Evolutionary conservation across 2,797 vertebrate genomes (phyloP), one percentile per base, ranked within the genome.

Genomic region (Cuniculus paca): DNA sequence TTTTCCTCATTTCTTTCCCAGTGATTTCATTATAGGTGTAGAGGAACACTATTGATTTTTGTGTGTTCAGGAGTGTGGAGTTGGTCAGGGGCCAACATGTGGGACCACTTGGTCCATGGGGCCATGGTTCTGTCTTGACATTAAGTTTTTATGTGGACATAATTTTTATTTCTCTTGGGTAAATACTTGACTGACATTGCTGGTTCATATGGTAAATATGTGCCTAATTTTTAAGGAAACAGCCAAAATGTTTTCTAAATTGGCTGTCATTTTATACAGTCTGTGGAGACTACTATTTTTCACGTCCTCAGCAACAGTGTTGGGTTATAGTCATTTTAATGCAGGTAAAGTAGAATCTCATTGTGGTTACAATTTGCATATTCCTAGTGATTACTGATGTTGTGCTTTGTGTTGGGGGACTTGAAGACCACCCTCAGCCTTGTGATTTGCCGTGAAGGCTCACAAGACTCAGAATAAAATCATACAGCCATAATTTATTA

Each of bases 191-290:
- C 6, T 93, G 28, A 26, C 77, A 83, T 39, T 82, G 31, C 74
- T 31, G 12, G 61, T 31, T 63, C 61, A 34, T 85, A n/a, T 42
- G 56, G 17, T 90, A 90, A 80, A 82, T 78, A 50, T 19, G 42
- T 82, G 39, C 63, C 68, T 50, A 61, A 90, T 36, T 72, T 90
- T 87, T 87, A 39, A 90, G 65, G 60, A 87, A 87, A 63, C 13
- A 24, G 24, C 26, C 48, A 1, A 83, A 68, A 3, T 88, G 4
- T 91, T 91, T 80, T 70, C 42, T 45, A 75, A 88, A 80, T 39
- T 36, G 50, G 12, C 48, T n/a, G 45, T 45, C n/a, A 83, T 79
- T 78, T 93, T 61, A 79, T 4, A 78, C 36, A 88, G 48, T 80
- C 14, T 24, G 24, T 34, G 72, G 58, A 14, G 22, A 34, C 31